Conservation (phyloP, 2,888 invertebrate species). For the Dicyrtomina minuta region DNA sequence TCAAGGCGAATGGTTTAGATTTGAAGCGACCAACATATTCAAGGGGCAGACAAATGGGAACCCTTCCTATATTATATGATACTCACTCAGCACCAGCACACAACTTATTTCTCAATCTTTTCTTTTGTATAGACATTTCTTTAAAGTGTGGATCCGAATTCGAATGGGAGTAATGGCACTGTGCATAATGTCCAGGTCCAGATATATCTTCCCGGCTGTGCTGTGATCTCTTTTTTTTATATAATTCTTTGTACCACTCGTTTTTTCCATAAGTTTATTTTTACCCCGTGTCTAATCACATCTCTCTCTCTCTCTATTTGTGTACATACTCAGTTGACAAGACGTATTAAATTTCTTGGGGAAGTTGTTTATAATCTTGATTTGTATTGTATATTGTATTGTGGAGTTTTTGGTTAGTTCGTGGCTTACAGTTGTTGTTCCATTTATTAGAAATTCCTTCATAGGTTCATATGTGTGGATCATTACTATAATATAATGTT, state of each 20-base stretch:
- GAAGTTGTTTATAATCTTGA: background rate
- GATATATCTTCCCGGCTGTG: background rate
- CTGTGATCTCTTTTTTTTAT: background rate
- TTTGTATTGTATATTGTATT: background rate
- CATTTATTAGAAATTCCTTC: background rate
- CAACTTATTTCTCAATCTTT: slow-evolving; percentile 5
- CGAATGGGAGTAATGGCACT: no score
- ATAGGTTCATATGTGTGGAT: no score
- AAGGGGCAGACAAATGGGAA: slow-evolving; percentile 5
- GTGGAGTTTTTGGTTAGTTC: slow-evolving; percentile 1
- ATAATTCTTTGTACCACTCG: background rate
- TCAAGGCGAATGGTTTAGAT: no score
- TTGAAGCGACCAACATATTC: no score
- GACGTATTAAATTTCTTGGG: background rate
- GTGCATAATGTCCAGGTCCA: slow-evolving; percentile 1
- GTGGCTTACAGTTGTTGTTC: background rate
- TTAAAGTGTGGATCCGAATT: no score
- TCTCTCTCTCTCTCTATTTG: background rate
- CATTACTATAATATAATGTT: no score
- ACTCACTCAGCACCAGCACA: no score
- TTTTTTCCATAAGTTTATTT: background rate
- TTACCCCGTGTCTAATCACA: background rate
- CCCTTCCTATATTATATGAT: slow-evolving; percentile 14
- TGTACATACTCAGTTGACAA: background rate
- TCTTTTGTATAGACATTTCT: background rate